Conservation (phyloP, 2,113 vertebrate genomes). For the Microcebus murinus region DNA sequence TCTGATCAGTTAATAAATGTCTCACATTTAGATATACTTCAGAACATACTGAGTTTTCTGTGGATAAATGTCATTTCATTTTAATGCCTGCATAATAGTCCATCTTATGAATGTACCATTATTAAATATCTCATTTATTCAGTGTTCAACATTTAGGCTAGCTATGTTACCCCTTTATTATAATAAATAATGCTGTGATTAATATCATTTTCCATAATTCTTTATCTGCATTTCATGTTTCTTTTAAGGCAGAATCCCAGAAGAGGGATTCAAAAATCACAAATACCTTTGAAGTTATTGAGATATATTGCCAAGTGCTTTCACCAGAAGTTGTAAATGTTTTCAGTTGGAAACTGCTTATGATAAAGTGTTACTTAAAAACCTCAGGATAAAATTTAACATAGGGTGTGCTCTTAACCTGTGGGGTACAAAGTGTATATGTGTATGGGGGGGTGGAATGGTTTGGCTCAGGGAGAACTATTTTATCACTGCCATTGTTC, state of each 20-base stretch:
- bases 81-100: background rate
- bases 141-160: background rate
- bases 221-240: background rate
- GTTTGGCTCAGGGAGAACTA: background rate
- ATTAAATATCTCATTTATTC: background rate
- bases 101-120: background rate
- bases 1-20: background rate
- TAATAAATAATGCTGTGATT: background rate
- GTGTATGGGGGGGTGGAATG: no score
- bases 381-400: background rate
- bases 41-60: background rate
- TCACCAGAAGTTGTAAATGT: background rate
- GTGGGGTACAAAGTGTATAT: no score
- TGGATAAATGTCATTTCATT: conserved; percentile 25
- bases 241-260: background rate
- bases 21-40: background rate
- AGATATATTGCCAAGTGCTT: background rate
- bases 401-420: background rate
- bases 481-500: background rate
- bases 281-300: background rate
- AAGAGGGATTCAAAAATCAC: background rate
- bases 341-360: background rate
- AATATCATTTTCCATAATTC: background rate
- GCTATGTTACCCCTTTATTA: background rate
- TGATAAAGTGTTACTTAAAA: conserved; percentile 3